Evolutionary conservation across 2,113 vertebrate species (phyloP).

Genomic region (Cacatua alba): DNA sequence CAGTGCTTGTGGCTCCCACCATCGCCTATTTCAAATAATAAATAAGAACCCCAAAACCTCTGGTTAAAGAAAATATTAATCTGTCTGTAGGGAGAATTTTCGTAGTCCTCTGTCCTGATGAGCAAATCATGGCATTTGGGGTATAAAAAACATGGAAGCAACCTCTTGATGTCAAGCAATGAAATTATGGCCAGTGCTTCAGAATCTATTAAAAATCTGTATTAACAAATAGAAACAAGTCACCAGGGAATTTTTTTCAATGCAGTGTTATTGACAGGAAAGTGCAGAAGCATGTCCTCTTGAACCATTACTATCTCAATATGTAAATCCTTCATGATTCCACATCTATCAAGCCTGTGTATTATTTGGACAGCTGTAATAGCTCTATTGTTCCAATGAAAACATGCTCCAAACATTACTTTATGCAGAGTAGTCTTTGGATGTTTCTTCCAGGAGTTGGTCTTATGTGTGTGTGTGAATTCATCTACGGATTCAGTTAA

Average conservation of each 20-base stretch:
- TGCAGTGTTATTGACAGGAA: background rate
- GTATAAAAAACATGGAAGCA: background rate
- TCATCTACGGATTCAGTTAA: background rate
- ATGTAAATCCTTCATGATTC: conserved; percentile 26
- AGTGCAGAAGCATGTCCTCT: background rate
- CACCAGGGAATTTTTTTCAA: background rate
- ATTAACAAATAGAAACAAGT: background rate
- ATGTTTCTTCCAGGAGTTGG: background rate
- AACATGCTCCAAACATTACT: background rate
- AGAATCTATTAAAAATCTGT: background rate
- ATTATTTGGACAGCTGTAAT: conserved; percentile 24
- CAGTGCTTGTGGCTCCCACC: background rate
- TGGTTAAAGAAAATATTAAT: background rate
- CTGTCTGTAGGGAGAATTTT: background rate
- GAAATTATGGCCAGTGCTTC: background rate
- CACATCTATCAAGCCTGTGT: background rate
- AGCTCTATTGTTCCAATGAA: conserved; percentile 1
- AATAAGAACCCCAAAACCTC: background rate
- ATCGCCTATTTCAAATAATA: background rate
- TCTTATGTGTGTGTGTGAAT: background rate
- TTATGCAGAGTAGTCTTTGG: background rate
- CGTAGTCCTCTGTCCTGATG: background rate
- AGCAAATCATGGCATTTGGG: background rate
- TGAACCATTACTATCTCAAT: background rate
- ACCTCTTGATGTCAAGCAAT: background rate